Conservation (phyloP, 2,888 invertebrate genomes). For the Sarcophaga subvicina region DNA sequence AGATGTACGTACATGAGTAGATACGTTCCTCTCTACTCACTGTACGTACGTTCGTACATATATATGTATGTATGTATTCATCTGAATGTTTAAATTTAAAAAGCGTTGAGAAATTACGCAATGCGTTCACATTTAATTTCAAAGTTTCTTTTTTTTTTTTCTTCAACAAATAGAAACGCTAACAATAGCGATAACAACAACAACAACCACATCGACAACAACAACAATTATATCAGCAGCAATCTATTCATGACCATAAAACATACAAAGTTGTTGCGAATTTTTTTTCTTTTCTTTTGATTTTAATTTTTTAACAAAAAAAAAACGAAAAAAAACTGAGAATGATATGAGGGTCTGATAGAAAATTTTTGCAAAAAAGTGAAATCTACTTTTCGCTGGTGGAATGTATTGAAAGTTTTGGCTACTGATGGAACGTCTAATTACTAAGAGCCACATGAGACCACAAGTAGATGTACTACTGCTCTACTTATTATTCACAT, state of each 20-base stretch:
- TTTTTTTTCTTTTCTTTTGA: constrained; percentile 38
- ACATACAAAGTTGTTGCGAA: constrained; percentile 58
- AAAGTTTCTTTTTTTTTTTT: constrained; percentile 7
- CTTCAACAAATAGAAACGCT: constrained; percentile 7
- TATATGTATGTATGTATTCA: neutral
- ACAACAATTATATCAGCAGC: constrained; percentile 5
- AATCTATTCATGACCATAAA: constrained; percentile 48
- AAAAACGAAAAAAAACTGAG: neutral
- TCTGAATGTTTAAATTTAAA: constrained; percentile 26
- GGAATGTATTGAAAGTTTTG: too few species aligned
- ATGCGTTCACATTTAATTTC: constrained; percentile 67
- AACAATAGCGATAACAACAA: neutral
- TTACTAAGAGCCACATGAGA: too few species aligned
- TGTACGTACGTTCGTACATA: neutral
- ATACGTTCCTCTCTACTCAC: neutral
- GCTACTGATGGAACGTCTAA: too few species aligned
- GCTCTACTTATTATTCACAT: too few species aligned
- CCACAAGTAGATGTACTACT: too few species aligned
- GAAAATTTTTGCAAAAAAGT: constrained; percentile 52
- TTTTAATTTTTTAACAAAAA: constrained; percentile 20
- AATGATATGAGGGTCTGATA: neutral
- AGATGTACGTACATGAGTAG: neutral
- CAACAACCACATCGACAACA: neutral
- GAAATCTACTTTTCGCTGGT: too few species aligned
- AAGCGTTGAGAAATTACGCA: constrained; percentile 69